Evolutionary conservation across 2,888 invertebrate species (phyloP).

Genomic region (Torymus aiolomorphi): DNA sequence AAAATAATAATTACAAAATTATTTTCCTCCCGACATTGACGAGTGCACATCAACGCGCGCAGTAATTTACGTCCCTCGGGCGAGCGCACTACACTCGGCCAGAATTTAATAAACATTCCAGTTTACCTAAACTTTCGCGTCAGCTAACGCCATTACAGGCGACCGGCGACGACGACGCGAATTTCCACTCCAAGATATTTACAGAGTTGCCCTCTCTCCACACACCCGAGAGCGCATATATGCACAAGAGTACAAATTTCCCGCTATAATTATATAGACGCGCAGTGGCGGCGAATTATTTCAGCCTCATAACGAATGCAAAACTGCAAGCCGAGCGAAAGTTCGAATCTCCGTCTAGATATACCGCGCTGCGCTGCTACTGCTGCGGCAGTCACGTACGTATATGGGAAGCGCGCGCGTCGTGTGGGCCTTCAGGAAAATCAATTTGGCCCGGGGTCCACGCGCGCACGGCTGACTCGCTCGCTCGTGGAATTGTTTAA

Average conservation of each 20-base stretch:
- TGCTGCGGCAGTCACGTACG: not conserved
- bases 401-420: not conserved
- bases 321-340: conserved; percentile 34
- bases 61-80: no score
- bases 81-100: no score
- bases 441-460: conserved; percentile 59
- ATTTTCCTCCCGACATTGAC: no score
- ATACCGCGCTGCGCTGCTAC: not conserved
- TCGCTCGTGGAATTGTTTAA: conserved; percentile 60
- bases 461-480: conserved; percentile 29
- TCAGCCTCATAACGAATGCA: conserved; percentile 30
- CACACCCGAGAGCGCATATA: not conserved
- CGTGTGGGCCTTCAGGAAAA: conserved; percentile 52
- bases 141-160: not conserved
- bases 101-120: no score
- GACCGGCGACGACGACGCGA: not conserved
- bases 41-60: no score
- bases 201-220: not conserved
- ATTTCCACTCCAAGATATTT: conserved; percentile 18
- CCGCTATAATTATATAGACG: conserved; percentile 23
- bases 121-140: no score
- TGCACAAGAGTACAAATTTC: not conserved
- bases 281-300: conserved; percentile 15
- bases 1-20: no score
- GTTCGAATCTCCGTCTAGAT: not conserved